Base-by-base conservation (phyloP, 2,797 vertebrate genomes). In the Picus viridis region DNA sequence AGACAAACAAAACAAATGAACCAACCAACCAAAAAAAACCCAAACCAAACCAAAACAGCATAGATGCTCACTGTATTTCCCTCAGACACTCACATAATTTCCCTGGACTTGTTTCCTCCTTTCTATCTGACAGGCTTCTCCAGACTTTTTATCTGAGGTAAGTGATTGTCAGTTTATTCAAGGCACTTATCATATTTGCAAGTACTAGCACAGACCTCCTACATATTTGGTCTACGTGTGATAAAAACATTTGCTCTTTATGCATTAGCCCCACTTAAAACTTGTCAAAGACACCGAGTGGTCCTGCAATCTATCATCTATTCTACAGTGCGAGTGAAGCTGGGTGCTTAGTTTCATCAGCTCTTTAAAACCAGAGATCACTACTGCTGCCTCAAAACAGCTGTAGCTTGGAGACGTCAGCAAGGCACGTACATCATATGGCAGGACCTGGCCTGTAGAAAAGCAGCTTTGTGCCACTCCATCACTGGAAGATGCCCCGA, bases 191-290 rank as follows among this genome's bases (percentile, higher is more conserved):
- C 67, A 58, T 89, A 89, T 91, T 96, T 91, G 24, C 77, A 94
- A 92, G 74, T 93, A 92, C 89, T 49, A 89, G 73, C 64, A 76
- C 71, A 86, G 83, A 82, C 67, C 79, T 94, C 69, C 95, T 53
- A 82, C 61, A 76, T 96, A 76, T 96, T 93, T 94, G 90, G 79
- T 86, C 82, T 93, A 70, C 34, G 22, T 90, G 53, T 67, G 94
- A 95, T 93, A 95, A 90, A 88, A 93, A 88, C 70, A 78, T 90
- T 92, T 91, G 65, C 24, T 92, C 67, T 94, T 94, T 89, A 61
- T 89, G 75, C 73, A 78, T 76, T 87, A 94, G 84, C 57, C 34
- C 73, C 79, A 89, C 86, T 88, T 89, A 67, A 90, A 94, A 83
- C 43, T 64, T 90, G 56, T 86, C 67, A 81, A 85, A 89, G 86